These are phyloP conservation scores for Drosophila cognata DNA, from an alignment of 2,888 invertebrate species.

Conservation along the genomic window DNA sequence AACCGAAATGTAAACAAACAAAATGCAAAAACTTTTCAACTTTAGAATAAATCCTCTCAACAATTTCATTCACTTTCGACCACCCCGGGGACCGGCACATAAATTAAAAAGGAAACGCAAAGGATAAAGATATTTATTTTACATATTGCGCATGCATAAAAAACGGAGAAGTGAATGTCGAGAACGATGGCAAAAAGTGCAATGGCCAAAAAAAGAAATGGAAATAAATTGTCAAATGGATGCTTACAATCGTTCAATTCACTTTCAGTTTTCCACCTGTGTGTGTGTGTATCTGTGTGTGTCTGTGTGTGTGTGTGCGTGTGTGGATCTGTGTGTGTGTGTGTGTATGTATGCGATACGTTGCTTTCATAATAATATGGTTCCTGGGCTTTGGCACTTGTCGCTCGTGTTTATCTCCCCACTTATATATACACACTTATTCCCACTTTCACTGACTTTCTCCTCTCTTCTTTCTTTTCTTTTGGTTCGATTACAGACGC, in stretches of 20 bases:
- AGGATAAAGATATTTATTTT: conserved; percentile 44
- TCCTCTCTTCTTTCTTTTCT: conserved; percentile 12
- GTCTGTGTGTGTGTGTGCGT: conserved; percentile 7
- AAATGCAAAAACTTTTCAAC: conserved; percentile 65
- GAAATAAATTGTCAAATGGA: conserved; percentile 56
- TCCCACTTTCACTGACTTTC: conserved; percentile 13
- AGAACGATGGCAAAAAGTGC: conserved; percentile 1
- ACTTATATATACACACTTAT: not conserved
- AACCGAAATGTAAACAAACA: conserved; percentile 57
- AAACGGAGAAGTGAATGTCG: conserved; percentile 4
- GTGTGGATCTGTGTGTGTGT: conserved; percentile 4
- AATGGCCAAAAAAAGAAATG: conserved; percentile 39
- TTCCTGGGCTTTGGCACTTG: conserved; percentile 43
- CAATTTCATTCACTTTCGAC: conserved; percentile 58
- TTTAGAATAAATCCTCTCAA: conserved; percentile 65
- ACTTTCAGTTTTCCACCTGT: conserved; percentile 63
- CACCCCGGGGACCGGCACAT: conserved; percentile 30
- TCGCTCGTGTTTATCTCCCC: conserved; percentile 43
- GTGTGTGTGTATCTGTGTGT: not conserved
- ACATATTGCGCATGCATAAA: conserved; percentile 38
- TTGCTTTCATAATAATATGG: conserved; percentile 43
- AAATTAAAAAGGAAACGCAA: conserved; percentile 9
- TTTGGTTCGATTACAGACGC: conserved; percentile 87
- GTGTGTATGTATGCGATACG: conserved; percentile 15
- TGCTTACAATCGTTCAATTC: conserved; percentile 57